phyloP scores from a whole-genome alignment of 2,113 vertebrate genomes.

The Syrrhaptes paradoxus region DNA sequence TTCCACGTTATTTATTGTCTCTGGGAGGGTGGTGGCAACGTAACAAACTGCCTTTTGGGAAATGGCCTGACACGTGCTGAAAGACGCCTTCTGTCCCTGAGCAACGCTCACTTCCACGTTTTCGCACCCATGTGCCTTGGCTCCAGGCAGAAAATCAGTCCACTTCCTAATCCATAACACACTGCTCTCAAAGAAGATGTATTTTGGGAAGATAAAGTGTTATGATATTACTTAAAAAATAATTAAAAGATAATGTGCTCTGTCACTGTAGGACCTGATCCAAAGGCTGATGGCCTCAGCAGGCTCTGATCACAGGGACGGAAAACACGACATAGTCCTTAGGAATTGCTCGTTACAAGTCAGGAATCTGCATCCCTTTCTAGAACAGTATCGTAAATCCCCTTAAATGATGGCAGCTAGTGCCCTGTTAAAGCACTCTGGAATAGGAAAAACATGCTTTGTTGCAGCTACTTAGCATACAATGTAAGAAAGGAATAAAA shows the following conservation, averaged over 20 bases:
- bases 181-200: background rate
- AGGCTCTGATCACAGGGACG: accelerated
- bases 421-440: background rate
- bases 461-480: background rate
- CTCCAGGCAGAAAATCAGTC: background rate
- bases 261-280: background rate
- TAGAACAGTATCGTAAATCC: background rate
- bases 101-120: background rate
- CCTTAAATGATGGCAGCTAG: background rate
- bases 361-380: background rate
- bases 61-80: background rate
- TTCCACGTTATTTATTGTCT: background rate
- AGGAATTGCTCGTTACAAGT: background rate
- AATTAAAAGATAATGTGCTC: background rate
- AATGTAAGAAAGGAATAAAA: background rate
- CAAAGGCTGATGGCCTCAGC: background rate
- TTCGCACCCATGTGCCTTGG: accelerated
- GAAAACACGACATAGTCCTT: background rate
- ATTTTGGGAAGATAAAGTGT: background rate
- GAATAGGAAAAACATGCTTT: background rate
- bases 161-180: background rate
- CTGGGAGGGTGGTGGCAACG: background rate
- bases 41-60: background rate
- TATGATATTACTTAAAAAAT: background rate
- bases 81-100: background rate